A percentile compares a stretch with the other conserved stretches of the same genome.
Conservation (phyloP, 2,888 invertebrate genomes). For the Callosobruchus maculatus region DNA sequence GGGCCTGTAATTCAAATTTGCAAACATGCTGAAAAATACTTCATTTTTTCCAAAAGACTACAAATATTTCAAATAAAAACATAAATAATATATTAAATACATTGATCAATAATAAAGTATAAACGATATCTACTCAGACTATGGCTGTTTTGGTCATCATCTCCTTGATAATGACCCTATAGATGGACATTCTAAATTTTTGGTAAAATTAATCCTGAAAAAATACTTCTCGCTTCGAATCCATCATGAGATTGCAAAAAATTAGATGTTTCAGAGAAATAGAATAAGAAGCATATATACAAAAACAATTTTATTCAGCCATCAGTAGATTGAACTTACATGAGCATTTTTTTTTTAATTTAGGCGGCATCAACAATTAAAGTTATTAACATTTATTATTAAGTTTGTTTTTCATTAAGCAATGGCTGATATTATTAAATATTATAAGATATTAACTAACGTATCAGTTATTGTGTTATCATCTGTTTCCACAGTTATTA, state of each 20-base stretch:
- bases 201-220: not conserved
- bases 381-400: too few species aligned
- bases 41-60: slow-evolving; percentile 11
- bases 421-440: too few species aligned
- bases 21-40: slow-evolving; percentile 10
- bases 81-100: not conserved
- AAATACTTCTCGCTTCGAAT: not conserved
- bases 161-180: not conserved
- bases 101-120: slow-evolving; percentile 4
- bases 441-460: too few species aligned
- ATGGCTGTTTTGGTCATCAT: slow-evolving; percentile 1
- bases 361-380: too few species aligned
- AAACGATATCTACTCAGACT: slow-evolving; percentile 3
- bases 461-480: too few species aligned
- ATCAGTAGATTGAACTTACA: too few species aligned
- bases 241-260: not conserved
- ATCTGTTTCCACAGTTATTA: too few species aligned
- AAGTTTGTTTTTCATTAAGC: too few species aligned
- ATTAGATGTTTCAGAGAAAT: not conserved
- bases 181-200: not conserved
- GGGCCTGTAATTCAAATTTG: slow-evolving; percentile 12
- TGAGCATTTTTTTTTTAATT: too few species aligned
- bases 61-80: slow-evolving; percentile 13
- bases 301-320: too few species aligned
- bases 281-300: not conserved